These are phyloP conservation scores for Hassar affinis DNA, from an alignment of 2,113 vertebrate species.

Conservation along the genomic window DNA sequence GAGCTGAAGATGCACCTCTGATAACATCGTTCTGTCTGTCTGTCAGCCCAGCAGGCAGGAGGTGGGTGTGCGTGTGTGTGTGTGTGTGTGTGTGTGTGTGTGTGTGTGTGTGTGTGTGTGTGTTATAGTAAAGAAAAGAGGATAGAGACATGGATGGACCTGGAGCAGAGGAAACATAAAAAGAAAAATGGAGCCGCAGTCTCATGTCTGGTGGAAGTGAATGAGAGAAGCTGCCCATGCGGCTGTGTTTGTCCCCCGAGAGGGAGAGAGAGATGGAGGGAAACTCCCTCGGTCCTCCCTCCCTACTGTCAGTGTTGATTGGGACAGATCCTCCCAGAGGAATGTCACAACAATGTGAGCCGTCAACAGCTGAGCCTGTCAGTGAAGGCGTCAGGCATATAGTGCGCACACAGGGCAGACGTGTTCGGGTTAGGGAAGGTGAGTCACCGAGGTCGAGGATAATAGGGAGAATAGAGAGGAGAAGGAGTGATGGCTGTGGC, in stretches of 20 bases:
- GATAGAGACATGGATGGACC: conserved; percentile 47
- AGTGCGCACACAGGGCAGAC: conserved; percentile 22
- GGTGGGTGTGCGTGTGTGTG: conserved; percentile 18
- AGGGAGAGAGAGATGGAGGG: conserved; percentile 17
- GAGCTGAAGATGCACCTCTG: conserved; percentile 79
- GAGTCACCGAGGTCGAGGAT: conserved; percentile 31
- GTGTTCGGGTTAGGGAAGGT: conserved; percentile 28
- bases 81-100: background rate
- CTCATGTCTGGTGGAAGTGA: conserved; percentile 1
- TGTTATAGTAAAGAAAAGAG: conserved; percentile 37
- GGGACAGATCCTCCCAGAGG: conserved; percentile 32
- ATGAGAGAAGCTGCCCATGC: conserved; percentile 4
- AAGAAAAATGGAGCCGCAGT: conserved; percentile 23
- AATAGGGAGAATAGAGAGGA: conserved; percentile 34
- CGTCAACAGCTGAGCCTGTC: conserved; percentile 14
- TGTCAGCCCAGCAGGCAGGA: conserved; percentile 72
- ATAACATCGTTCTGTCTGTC: conserved; percentile 83
- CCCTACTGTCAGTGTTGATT: conserved; percentile 27
- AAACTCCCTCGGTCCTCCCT: conserved; percentile 28
- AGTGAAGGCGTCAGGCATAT: conserved; percentile 1
- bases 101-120: conserved; percentile 25
- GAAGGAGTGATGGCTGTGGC: conserved; percentile 18
- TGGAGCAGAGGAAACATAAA: conserved; percentile 21
- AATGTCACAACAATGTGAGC: conserved; percentile 27
- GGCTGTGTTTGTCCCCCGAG: conserved; percentile 28